Conservation (phyloP, 1,140 invertebrate genomes). For the Spodoptera frugiperda region DNA sequence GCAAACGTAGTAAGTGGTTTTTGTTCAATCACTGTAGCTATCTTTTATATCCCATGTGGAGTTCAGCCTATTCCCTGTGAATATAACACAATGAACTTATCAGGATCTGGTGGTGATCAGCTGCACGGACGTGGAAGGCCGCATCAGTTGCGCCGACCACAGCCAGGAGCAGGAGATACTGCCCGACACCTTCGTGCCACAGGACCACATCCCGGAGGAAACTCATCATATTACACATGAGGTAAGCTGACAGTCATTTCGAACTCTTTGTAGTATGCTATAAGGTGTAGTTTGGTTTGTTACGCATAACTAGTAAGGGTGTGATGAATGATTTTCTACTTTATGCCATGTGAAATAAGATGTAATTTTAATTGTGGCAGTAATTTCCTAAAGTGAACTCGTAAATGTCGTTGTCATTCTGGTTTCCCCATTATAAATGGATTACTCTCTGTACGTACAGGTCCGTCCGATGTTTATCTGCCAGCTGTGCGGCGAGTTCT, state of each 20-base stretch:
- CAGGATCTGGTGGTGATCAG: slow-evolving; percentile 80
- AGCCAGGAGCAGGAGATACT: slow-evolving; percentile 74
- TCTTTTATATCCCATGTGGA: too few relatives aligned
- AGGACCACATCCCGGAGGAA: slow-evolving; percentile 56
- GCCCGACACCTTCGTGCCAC: slow-evolving; percentile 71
- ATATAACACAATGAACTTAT: not conserved
- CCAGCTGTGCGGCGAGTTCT: slow-evolving; percentile 82
- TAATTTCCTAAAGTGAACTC: too few relatives aligned
- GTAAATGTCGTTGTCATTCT: too few relatives aligned
- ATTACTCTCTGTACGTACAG: slow-evolving; percentile 50
- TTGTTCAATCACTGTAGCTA: too few relatives aligned
- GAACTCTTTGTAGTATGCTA: too few relatives aligned
- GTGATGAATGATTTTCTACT: too few relatives aligned
- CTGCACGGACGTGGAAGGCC: slow-evolving; percentile 58
- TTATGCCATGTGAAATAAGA: too few relatives aligned
- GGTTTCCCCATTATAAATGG: too few relatives aligned
- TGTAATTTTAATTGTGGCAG: too few relatives aligned
- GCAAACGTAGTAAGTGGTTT: too few relatives aligned
- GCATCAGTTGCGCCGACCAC: slow-evolving; percentile 68
- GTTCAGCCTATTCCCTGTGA: too few relatives aligned
- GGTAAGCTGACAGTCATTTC: slow-evolving; percentile 43
- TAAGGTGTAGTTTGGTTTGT: not conserved
- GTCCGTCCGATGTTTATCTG: slow-evolving; percentile 79
- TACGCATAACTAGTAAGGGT: too few relatives aligned
- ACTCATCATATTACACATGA: slow-evolving; percentile 67